These are phyloP conservation scores for Achlya flavicornis DNA, from an alignment of 2,888 invertebrate species.

Conservation along the genomic window DNA sequence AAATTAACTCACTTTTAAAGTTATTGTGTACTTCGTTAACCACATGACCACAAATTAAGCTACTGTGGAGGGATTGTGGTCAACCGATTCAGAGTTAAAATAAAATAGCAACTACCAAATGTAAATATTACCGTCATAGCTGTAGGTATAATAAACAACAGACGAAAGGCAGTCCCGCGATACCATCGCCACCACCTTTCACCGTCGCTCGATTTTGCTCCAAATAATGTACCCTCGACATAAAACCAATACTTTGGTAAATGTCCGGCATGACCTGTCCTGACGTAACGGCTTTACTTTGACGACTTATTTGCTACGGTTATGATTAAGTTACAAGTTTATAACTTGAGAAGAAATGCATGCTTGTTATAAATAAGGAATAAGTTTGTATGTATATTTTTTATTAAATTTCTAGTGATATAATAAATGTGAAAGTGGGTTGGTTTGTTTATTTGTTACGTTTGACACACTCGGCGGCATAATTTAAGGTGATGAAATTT, in stretches of 20 bases:
- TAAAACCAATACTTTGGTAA: slow-evolving; percentile 39
- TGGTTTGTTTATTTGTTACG: too few relatives aligned
- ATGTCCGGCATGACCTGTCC: slow-evolving; percentile 12
- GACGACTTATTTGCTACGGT: slow-evolving; percentile 8
- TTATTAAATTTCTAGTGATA: too few relatives aligned
- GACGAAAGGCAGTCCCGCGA: slow-evolving; percentile 13
- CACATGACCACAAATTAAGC: too few relatives aligned
- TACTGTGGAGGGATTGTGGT: not conserved
- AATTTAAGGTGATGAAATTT: too few relatives aligned
- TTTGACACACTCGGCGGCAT: too few relatives aligned
- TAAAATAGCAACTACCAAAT: not conserved
- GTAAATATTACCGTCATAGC: slow-evolving; percentile 13
- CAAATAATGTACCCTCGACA: slow-evolving; percentile 47
- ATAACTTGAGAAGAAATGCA: not conserved
- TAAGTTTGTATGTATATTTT: too few relatives aligned
- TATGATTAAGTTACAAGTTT: not conserved
- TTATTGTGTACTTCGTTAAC: not conserved
- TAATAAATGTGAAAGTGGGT: too few relatives aligned
- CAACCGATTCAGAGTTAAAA: not conserved
- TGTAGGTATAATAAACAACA: slow-evolving; percentile 20
- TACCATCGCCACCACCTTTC: slow-evolving; percentile 42
- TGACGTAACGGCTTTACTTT: not conserved
- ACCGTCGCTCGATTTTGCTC: slow-evolving; percentile 48
- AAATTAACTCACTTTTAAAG: too few relatives aligned
- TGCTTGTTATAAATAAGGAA: too few relatives aligned